These are phyloP conservation scores for Zoanthus solanderi DNA, from an alignment of 92 coral and sea anemone genomes.

Conservation along the genomic window DNA sequence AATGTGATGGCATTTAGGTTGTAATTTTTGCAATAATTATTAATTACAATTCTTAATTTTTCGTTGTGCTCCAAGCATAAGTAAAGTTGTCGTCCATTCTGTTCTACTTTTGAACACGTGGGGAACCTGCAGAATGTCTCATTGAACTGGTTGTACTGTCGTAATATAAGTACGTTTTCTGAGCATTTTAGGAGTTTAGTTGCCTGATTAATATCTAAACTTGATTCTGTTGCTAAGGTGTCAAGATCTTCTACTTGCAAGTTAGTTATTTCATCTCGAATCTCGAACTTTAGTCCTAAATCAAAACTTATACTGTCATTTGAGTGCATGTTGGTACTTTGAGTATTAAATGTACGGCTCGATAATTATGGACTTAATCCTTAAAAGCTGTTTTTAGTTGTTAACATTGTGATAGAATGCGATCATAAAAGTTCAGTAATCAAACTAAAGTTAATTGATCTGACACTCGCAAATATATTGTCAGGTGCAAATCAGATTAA, in stretches of 20 bases:
- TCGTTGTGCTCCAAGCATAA: conserved; percentile 3
- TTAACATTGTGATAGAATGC: no score
- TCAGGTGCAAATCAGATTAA: no score
- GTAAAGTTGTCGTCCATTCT: background rate
- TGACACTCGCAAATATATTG: no score
- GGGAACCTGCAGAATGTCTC: conserved; percentile 16
- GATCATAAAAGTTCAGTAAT: no score
- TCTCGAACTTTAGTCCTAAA: background rate
- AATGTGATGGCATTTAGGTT: background rate
- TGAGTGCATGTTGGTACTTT: no score
- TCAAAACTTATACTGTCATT: background rate
- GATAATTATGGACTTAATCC: no score
- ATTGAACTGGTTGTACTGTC: no score
- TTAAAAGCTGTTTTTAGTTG: no score
- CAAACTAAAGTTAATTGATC: no score
- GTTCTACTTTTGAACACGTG: background rate
- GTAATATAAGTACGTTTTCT: background rate
- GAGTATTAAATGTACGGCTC: no score
- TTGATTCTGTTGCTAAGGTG: background rate
- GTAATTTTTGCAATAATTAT: background rate
- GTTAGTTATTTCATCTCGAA: background rate
- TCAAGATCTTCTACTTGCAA: background rate
- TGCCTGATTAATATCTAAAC: background rate
- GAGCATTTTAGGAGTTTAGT: background rate
- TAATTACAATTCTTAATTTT: background rate